Base-by-base conservation (phyloP, 2,888 invertebrate species). In the Gymnoscelis rufifasciata region DNA sequence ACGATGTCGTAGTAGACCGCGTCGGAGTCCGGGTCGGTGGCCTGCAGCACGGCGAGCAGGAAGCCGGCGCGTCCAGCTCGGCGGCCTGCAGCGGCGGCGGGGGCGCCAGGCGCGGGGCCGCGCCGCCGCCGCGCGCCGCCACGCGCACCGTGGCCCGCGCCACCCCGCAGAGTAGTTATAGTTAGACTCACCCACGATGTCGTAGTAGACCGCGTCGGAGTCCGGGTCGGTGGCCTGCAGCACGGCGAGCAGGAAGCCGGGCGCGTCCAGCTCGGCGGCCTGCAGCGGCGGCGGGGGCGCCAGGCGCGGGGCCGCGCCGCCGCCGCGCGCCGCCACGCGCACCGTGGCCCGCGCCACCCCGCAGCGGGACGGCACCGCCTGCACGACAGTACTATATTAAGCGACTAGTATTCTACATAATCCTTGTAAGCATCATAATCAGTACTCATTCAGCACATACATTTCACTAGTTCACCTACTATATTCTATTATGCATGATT, bases 1-100 rank as follows among this genome's bases (percentile, higher is more conserved):
- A 93, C 91, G 56, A 99, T 97, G 68, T 95, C 94, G 79, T 94
- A 98, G 95, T 97, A 98, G 58, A 99, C 88, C 28, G 92, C 90
- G 73, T 97, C 96, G 33, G 92, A 92, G 72, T 98, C 97, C 42
- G 92, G 92, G 82, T 98, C 97, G 29, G 89, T 84, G 4, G 97
- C 97, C 68, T 95, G 94, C 65, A 98, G 90, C 50, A 96, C 91
- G 38, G 95, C 92, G 1, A 98, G 95, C 57, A 96, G 90, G 80
- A 94, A 95, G 14, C 97, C 97, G 27, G 93, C 62, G 91, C 91
- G 80, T 97, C 97, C 60, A 93, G 93, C 83, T 96, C 96, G 26
- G 96, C 95, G 29, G 93, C 91, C 46, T 93, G 93, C 60, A 91
- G 90, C 68, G 93, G 92, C 65, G 93, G 90, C 38, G 90, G 77